Percentiles rank a stretch among this genome's conserved stretches.
phyloP scores from a whole-genome alignment of 2,113 vertebrate genomes.

The Hystrix brachyura region DNA sequence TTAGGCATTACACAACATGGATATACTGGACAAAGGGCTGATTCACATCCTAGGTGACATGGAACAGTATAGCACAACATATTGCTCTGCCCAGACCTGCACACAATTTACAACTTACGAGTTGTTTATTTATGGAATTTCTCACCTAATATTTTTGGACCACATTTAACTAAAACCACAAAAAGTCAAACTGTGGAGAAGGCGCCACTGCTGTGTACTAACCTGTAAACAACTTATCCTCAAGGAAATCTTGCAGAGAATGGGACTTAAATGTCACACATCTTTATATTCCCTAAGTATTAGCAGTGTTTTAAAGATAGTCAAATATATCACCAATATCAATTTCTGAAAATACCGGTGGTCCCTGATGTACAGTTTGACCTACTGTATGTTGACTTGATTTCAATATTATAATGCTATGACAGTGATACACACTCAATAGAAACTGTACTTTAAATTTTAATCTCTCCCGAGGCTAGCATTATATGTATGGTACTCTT shows the following conservation, averaged over 20 bases:
- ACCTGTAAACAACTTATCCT: conserved; percentile 11
- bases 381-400: background rate
- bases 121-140: background rate
- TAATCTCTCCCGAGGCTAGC: background rate
- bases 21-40: background rate
- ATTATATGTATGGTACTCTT: background rate
- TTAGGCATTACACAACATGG: background rate
- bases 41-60: background rate
- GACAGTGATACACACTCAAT: background rate
- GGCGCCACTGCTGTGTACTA: background rate
- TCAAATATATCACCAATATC: background rate
- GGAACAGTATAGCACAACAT: background rate
- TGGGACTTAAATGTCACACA: background rate
- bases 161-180: background rate
- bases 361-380: too few relatives aligned
- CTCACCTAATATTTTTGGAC: background rate
- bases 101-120: background rate
- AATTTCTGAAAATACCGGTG: background rate
- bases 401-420: background rate
- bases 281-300: background rate
- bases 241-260: background rate
- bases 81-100: background rate
- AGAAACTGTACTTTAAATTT: background rate
- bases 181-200: background rate
- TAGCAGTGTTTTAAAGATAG: background rate